These are phyloP conservation scores for Ennomos quercinarius DNA, from an alignment of 2,888 invertebrate genomes.

Conservation along the genomic window DNA sequence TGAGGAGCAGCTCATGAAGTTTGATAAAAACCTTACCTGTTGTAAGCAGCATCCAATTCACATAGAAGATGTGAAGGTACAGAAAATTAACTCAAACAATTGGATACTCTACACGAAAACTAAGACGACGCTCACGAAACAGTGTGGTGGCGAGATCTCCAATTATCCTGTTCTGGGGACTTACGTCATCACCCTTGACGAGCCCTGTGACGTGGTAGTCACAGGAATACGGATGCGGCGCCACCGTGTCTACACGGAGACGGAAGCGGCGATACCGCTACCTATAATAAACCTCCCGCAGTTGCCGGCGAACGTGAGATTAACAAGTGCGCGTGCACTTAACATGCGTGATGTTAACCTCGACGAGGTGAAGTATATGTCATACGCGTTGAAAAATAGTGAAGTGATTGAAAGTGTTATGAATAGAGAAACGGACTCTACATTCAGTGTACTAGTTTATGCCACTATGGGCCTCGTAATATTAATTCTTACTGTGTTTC, in stretches of 20 bases:
- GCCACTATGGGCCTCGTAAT: not conserved
- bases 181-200: constrained; percentile 5
- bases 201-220: constrained; percentile 3
- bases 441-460: constrained; percentile 5
- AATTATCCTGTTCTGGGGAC: constrained; percentile 1
- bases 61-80: not conserved
- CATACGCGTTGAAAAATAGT: constrained; percentile 2
- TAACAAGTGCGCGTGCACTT: constrained; percentile 5
- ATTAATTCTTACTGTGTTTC: not conserved
- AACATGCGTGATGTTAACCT: not conserved
- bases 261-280: not conserved
- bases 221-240: constrained; percentile 1
- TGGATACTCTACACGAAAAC: not conserved
- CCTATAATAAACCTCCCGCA: not conserved
- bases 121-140: not conserved
- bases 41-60: constrained; percentile 4
- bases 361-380: constrained; percentile 8
- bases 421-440: not conserved
- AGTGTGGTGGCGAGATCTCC: not conserved
- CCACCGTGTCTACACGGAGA: constrained; percentile 2
- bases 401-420: constrained; percentile 2
- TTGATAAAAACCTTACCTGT: not conserved
- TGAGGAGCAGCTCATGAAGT: constrained; percentile 5
- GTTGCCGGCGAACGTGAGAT: not conserved
- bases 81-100: not conserved